Conservation (phyloP, 2,888 invertebrate genomes). For the Drosophila glabriapex region DNA sequence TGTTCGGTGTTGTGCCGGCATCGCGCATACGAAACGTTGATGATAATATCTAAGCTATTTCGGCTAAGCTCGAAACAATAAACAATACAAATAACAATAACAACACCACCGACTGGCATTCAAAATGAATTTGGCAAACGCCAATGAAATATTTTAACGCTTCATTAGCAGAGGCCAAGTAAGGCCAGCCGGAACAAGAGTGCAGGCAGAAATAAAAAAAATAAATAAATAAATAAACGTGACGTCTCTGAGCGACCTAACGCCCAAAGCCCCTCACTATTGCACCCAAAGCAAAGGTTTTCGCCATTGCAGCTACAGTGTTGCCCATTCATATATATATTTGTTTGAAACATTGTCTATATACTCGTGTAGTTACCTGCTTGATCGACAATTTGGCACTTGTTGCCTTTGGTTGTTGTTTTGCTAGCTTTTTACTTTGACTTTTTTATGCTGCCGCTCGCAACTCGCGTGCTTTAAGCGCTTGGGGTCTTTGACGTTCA, state of each 20-base stretch:
- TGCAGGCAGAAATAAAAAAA: neutral
- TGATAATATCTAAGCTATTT: slow-evolving; percentile 2
- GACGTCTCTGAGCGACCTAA: slow-evolving; percentile 6
- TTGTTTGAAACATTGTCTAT: slow-evolving; percentile 2
- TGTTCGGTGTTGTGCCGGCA: slow-evolving; percentile 2
- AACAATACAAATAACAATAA: slow-evolving; percentile 10
- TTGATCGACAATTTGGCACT: slow-evolving; percentile 71
- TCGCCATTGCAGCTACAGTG: slow-evolving; percentile 9
- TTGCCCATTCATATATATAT: slow-evolving; percentile 22
- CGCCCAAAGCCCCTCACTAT: slow-evolving; percentile 16
- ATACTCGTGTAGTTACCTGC: slow-evolving; percentile 40
- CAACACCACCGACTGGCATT: slow-evolving; percentile 30
- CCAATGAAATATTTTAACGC: slow-evolving; percentile 15
- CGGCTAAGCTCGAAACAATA: slow-evolving; percentile 7
- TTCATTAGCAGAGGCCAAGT: slow-evolving; percentile 24
- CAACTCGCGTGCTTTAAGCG: slow-evolving; percentile 70
- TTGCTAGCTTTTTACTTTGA: slow-evolving; percentile 15
- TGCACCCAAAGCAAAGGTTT: neutral
- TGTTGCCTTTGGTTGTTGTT: slow-evolving; percentile 37
- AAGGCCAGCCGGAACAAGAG: slow-evolving; percentile 6
- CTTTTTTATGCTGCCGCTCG: slow-evolving; percentile 64
- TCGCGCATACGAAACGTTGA: slow-evolving; percentile 46
- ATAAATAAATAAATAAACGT: slow-evolving; percentile 18
- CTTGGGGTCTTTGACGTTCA: slow-evolving; percentile 48
- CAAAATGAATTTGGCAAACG: slow-evolving; percentile 14